Evolutionary conservation across 2,113 vertebrate genomes (phyloP).

Genomic region (Setophaga coronata): DNA sequence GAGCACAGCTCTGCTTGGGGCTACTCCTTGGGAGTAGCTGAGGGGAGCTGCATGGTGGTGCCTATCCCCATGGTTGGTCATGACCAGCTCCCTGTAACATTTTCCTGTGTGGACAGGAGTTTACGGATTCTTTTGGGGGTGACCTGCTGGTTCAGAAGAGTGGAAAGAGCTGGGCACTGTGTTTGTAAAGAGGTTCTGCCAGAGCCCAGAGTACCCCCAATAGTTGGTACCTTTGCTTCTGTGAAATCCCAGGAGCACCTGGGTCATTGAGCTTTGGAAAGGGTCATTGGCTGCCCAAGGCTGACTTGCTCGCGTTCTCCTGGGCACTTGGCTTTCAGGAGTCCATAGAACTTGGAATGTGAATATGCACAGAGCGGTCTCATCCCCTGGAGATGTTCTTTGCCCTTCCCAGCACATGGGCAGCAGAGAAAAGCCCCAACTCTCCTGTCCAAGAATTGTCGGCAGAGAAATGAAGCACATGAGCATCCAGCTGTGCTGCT

Average conservation of each 20-base stretch:
- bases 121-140: background rate
- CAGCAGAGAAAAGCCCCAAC: background rate
- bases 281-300: background rate
- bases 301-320: background rate
- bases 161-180: rapidly evolving
- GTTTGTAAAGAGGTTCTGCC: background rate
- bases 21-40: background rate
- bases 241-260: background rate
- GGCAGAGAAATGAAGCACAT: background rate
- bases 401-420: background rate
- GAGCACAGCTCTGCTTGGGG: background rate
- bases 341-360: background rate
- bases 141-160: background rate
- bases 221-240: background rate
- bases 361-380: background rate
- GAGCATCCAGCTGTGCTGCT: background rate
- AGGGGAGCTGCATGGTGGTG: background rate
- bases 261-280: background rate
- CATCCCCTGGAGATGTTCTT: background rate
- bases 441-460: background rate
- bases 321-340: background rate
- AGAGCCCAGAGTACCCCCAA: background rate
- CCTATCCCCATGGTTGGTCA: rapidly evolving
- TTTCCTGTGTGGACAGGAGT: background rate
- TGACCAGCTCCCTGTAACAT: background rate